Conservation (phyloP, 2,113 vertebrate genomes). For the Alethe castanea region DNA sequence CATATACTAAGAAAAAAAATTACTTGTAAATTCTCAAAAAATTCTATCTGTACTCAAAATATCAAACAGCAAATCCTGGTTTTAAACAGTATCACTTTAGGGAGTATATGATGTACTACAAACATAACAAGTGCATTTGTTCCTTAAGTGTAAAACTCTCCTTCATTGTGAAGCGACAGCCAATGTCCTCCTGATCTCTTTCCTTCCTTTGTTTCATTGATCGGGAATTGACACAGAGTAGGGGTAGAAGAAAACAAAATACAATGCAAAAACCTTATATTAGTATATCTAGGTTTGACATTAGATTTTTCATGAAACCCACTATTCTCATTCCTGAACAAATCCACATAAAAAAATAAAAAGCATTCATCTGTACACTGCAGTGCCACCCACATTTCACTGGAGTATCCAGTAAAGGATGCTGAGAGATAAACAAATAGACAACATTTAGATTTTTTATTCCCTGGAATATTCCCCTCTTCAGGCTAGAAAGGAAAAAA, state of each 20-base stretch:
- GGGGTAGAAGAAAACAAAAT: not conserved
- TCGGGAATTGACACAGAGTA: fast-evolving
- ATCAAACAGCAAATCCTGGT: not conserved
- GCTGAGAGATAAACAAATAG: not conserved
- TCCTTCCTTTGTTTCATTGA: not conserved
- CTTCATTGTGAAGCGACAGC: not conserved
- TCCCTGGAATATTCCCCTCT: not conserved
- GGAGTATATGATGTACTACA: not conserved
- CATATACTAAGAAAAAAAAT: not conserved
- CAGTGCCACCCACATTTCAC: not conserved
- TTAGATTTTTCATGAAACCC: not conserved
- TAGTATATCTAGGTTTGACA: not conserved
- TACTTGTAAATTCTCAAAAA: not conserved
- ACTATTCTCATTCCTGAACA: not conserved
- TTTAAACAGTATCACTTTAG: not conserved
- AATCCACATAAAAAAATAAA: not conserved
- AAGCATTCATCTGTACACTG: not conserved
- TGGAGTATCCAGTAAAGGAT: not conserved
- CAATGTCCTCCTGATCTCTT: not conserved
- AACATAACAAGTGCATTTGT: not conserved
- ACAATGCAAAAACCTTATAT: fast-evolving
- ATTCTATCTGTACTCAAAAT: not conserved
- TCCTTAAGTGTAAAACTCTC: not conserved
- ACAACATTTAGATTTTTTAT: not conserved
- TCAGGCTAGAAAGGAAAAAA: not conserved